These are phyloP conservation scores for Baronia brevicornis DNA, from an alignment of 2,888 invertebrate species.

Conservation along the genomic window DNA sequence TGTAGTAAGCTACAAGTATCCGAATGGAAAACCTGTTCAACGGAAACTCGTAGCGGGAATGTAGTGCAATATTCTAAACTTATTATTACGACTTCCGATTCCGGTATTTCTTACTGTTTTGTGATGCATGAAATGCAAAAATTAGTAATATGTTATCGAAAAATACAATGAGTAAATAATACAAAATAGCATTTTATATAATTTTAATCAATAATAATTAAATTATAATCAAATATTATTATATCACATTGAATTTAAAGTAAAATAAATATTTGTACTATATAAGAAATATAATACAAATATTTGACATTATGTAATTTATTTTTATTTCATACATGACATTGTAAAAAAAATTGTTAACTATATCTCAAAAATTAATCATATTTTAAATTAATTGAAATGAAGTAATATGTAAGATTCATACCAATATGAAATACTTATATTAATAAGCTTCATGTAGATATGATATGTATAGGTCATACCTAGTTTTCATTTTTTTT, in stretches of 20 bases:
- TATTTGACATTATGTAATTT: neutral
- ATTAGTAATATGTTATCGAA: no score
- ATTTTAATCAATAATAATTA: no score
- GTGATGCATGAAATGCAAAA: slow-evolving; percentile 3
- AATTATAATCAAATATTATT: no score
- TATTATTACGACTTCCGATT: slow-evolving; percentile 24
- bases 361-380: no score
- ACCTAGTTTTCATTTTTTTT: slow-evolving; percentile 42
- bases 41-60: slow-evolving; percentile 26
- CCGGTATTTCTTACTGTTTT: slow-evolving; percentile 16
- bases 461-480: slow-evolving; percentile 16
- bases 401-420: neutral
- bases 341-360: no score
- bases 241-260: no score
- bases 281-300: neutral
- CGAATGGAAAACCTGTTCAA: slow-evolving; percentile 14
- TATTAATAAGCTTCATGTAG: slow-evolving; percentile 3
- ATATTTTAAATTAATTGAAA: no score
- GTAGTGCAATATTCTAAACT: slow-evolving; percentile 18
- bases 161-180: no score
- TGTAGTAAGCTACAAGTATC: slow-evolving; percentile 20
- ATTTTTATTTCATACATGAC: slow-evolving; percentile 3
- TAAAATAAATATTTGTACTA: no score
- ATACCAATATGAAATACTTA: slow-evolving; percentile 16
- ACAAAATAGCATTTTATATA: no score